These are phyloP conservation scores for Caenorhabditis elegans DNA, from an alignment of 1,140 invertebrate species.

Conservation along the genomic window DNA sequence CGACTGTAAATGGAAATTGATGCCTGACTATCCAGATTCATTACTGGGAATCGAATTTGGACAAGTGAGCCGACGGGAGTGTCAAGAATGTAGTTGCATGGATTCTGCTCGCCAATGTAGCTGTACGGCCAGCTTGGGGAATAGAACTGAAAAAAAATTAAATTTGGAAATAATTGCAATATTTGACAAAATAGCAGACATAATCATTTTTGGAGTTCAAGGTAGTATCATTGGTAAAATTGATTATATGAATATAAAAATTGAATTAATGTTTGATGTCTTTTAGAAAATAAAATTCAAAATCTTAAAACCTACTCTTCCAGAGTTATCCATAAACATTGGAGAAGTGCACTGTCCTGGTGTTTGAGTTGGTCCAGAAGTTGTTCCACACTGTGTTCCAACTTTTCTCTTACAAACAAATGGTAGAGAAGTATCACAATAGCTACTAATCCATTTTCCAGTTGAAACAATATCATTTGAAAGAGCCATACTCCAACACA, in stretches of 20 bases:
- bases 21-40: not conserved
- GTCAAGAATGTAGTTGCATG: not conserved
- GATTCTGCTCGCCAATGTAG: not conserved
- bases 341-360: not conserved
- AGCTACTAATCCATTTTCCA: constrained; percentile 25
- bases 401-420: constrained; percentile 3
- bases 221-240: too few species aligned
- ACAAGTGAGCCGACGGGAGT: not conserved
- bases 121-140: constrained; percentile 5
- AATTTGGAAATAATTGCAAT: too few species aligned
- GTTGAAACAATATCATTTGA: not conserved
- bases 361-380: not conserved
- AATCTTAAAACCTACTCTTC: not conserved
- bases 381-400: not conserved
- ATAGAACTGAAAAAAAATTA: not conserved
- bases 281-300: too few species aligned
- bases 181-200: too few species aligned
- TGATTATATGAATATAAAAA: too few species aligned
- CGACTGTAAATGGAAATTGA: not conserved
- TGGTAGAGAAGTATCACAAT: not conserved
- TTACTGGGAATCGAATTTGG: not conserved
- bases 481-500: not conserved
- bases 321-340: not conserved
- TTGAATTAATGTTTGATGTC: too few species aligned
- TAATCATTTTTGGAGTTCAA: too few species aligned